These are phyloP conservation scores for Athalia cordata DNA, from an alignment of 2,888 invertebrate genomes.

Conservation along the genomic window DNA sequence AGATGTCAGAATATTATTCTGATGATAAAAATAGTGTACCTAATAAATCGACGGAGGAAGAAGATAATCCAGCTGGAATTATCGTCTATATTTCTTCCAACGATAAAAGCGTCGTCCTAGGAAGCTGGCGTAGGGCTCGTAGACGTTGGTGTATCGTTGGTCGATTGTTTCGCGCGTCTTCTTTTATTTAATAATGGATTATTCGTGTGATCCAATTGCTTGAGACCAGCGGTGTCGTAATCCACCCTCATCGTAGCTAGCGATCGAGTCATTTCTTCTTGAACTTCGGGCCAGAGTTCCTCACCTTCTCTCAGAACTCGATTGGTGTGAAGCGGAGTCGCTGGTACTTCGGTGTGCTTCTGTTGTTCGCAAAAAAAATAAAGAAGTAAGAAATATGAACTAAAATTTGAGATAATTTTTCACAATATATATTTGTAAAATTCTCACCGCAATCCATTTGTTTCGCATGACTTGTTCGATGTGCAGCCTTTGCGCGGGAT, in stretches of 20 bases:
- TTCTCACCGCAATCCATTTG: slow-evolving; percentile 88
- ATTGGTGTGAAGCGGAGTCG: slow-evolving; percentile 95
- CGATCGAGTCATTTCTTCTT: slow-evolving; percentile 99
- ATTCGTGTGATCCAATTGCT: slow-evolving; percentile 93
- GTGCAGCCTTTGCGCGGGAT: slow-evolving; percentile 90
- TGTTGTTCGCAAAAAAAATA: slow-evolving; percentile 61
- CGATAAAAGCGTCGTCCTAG: slow-evolving; percentile 56
- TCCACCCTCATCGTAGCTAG: slow-evolving; percentile 99
- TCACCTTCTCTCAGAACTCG: slow-evolving; percentile 92
- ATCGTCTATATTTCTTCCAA: slow-evolving; percentile 51
- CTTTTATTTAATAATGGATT: slow-evolving; percentile 94
- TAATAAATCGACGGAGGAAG: slow-evolving; percentile 59
- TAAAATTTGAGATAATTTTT: neutral
- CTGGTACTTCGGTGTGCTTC: slow-evolving; percentile 91
- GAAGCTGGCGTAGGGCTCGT: slow-evolving; percentile 63
- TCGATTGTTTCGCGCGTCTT: slow-evolving; percentile 51
- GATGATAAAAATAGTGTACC: slow-evolving; percentile 57
- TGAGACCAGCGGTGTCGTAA: slow-evolving; percentile 92
- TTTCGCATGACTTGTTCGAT: slow-evolving; percentile 94
- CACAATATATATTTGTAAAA: neutral
- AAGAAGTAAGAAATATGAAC: neutral
- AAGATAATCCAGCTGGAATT: slow-evolving; percentile 46
- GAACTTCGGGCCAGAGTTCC: slow-evolving; percentile 97
- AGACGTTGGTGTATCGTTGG: slow-evolving; percentile 54
- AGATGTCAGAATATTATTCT: slow-evolving; percentile 60